Conservation (phyloP, 2,797 vertebrate species). For the Sebastes nivosus region DNA sequence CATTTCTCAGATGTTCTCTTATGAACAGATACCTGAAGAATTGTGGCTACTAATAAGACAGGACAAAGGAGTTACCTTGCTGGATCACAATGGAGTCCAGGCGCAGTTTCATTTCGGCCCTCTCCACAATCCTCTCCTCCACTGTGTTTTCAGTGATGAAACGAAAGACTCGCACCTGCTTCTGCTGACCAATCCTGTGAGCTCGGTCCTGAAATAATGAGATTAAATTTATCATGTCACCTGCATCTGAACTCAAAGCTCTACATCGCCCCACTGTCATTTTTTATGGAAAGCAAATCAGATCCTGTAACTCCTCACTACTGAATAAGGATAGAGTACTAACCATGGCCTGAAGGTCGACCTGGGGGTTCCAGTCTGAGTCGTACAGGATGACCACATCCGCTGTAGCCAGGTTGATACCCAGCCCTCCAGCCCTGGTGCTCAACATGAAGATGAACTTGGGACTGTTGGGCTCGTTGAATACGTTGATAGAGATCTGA, state of each 20-base stretch:
- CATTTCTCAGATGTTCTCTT: background rate
- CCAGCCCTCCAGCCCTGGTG: slow-evolving; percentile 96
- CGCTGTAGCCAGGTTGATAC: slow-evolving; percentile 98
- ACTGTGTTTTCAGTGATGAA: slow-evolving; percentile 99
- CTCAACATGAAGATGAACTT: slow-evolving; percentile 99
- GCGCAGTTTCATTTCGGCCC: slow-evolving; percentile 97
- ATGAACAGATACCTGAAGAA: background rate
- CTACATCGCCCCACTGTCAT: no score
- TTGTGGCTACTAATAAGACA: background rate
- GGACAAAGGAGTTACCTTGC: slow-evolving; percentile 83
- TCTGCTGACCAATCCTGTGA: slow-evolving; percentile 97
- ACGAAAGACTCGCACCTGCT: slow-evolving; percentile 95
- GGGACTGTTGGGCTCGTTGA: slow-evolving; percentile 92
- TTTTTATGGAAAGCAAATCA: background rate
- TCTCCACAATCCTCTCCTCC: slow-evolving; percentile 97
- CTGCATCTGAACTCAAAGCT: background rate
- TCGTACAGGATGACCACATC: slow-evolving; percentile 98
- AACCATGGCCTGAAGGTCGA: slow-evolving; percentile 99
- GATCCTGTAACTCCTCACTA: no score
- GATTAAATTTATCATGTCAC: background rate
- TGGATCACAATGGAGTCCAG: slow-evolving; percentile 99
- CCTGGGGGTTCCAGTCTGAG: slow-evolving; percentile 99
- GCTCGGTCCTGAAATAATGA: slow-evolving; percentile 89
- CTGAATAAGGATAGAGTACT: slow-evolving; percentile 10
- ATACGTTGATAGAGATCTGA: slow-evolving; percentile 95